These are phyloP conservation scores for Notarius lentiginosus DNA, from an alignment of 2,113 vertebrate genomes.

Conservation along the genomic window DNA sequence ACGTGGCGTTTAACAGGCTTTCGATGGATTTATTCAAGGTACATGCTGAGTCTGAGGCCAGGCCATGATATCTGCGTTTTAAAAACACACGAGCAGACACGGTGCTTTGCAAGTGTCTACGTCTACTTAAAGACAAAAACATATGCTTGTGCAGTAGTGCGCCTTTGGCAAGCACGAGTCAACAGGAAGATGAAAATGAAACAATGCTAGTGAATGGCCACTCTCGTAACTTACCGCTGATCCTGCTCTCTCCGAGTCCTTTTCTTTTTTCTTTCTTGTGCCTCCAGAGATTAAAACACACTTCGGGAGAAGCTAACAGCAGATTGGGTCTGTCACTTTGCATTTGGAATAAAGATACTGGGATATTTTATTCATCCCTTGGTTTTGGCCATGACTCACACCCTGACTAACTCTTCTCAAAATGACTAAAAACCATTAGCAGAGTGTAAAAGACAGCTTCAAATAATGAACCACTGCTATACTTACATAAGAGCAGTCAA, in stretches of 20 bases:
- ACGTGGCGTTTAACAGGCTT: conserved; percentile 66
- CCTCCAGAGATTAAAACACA: not conserved
- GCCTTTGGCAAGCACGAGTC: conserved; percentile 19
- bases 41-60: conserved; percentile 52
- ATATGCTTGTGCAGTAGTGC: conserved; percentile 32
- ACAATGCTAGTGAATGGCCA: conserved; percentile 19
- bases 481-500: too few relatives aligned
- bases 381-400: conserved; percentile 11
- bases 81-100: not conserved
- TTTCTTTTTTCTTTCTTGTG: not conserved
- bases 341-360: not conserved
- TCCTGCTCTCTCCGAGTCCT: not conserved
- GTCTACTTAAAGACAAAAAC: conserved; percentile 39
- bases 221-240: not conserved
- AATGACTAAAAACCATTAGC: conserved; percentile 27
- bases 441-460: conserved; percentile 18
- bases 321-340: not conserved
- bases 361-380: conserved; percentile 4
- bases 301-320: not conserved
- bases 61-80: conserved; percentile 19
- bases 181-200: conserved; percentile 43
- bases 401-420: not conserved
- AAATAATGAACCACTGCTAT: conserved; percentile 19
- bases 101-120: not conserved
- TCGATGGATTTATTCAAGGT: conserved; percentile 69